Evolutionary conservation across 2,888 invertebrate species (phyloP), one percentile per base, ranked within the genome.

Genomic region (Eudemis profundana): DNA sequence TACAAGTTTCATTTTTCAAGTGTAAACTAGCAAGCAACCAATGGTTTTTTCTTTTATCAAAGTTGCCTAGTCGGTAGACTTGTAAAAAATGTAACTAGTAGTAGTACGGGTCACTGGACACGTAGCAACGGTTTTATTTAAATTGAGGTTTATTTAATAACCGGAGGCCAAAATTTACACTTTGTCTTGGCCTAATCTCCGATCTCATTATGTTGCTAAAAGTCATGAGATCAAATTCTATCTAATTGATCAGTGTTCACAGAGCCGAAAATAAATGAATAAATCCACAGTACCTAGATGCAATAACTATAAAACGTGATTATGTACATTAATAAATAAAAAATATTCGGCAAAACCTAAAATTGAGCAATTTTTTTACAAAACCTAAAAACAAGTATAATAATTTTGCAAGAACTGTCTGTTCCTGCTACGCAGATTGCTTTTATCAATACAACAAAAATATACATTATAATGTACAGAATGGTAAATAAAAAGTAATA

Each of bases 291-390:
- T 36, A 14, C 12, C 51, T 36, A 36, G 19, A 33, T 36, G 40
- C 36, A 36, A 38, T 46, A 62, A 46, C 61, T 51, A 42, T 51
- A 53, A 61, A 44, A 46, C 47, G 33, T 29, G 27, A 19, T 50
- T 33, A 44, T 33, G 27, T 33, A 33, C 38, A 19, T 27, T 36
- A 56, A n/a, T 56, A 57, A 64, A 64, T 57, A 50, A 44, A 42
- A 27, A 59, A 64, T 42, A 65, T 65, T 60, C 27, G 21, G 51
- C 65, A 53, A 60, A 44, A 65, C 40, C 60, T 60, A 38, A 51
- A 60, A 65, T 65, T 65, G 59, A 60, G 65, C 65, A 65, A 60
- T 57, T 50, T 53, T 42, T 38, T 46, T 15, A 46, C 23, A 65
- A 65, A 60, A 36, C 33, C 19, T 60, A 60, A 53, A 51, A 57